These are phyloP conservation scores for Grus americana DNA, from an alignment of 2,113 vertebrate genomes.

Conservation along the genomic window DNA sequence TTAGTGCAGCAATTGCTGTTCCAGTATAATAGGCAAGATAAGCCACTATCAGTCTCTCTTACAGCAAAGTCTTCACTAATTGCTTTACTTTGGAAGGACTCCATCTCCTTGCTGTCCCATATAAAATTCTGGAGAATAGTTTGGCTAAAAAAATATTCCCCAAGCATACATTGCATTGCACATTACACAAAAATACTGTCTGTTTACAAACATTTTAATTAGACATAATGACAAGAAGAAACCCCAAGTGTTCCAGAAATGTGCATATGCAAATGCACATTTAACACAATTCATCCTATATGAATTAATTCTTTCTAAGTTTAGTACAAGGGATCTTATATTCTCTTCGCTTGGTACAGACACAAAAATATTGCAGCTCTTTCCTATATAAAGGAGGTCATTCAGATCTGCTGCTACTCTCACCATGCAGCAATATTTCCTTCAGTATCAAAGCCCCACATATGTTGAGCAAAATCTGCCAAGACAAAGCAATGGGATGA, in stretches of 20 bases:
- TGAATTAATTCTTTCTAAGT: background rate
- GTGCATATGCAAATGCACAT: background rate
- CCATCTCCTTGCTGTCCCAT: background rate
- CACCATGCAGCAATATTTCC: background rate
- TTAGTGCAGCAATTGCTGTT: background rate
- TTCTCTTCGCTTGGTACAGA: background rate
- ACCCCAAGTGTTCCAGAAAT: background rate
- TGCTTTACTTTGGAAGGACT: constrained; percentile 1
- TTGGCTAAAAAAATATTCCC: background rate
- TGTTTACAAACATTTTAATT: constrained; percentile 14
- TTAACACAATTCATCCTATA: background rate
- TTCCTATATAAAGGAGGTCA: background rate
- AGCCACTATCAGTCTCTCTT: background rate
- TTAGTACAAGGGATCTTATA: background rate
- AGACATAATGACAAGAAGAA: background rate
- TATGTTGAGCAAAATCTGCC: background rate
- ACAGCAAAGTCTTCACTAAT: background rate
- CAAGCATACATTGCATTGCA: background rate
- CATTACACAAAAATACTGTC: background rate
- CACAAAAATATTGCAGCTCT: background rate
- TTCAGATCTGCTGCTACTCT: background rate
- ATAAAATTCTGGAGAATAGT: background rate
- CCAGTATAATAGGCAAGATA: background rate
- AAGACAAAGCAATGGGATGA: background rate
- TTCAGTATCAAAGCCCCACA: background rate